Percentiles rank a stretch among this genome's conserved stretches.
phyloP scores from a whole-genome alignment of 2,888 invertebrate genomes.

The Elysia crispata region DNA sequence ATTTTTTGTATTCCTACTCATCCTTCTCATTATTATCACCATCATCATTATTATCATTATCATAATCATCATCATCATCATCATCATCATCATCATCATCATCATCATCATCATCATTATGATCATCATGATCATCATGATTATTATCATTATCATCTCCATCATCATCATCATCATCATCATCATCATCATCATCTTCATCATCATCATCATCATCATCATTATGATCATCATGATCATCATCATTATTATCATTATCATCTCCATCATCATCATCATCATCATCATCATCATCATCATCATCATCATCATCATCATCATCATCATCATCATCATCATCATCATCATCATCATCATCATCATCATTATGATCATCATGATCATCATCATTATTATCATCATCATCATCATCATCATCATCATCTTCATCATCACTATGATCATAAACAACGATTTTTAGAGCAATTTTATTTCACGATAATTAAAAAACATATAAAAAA shows the following conservation, averaged over 20 bases:
- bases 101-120: constrained; percentile 31
- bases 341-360: constrained; percentile 19
- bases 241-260: background rate
- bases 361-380: constrained; percentile 6
- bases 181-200: no score
- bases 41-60: background rate
- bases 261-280: constrained; percentile 12
- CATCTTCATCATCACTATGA: background rate
- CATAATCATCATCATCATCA: constrained; percentile 29
- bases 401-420: constrained; percentile 19
- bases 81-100: constrained; percentile 28
- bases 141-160: background rate
- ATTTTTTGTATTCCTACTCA: background rate
- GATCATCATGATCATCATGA: constrained; percentile 12
- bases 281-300: constrained; percentile 19
- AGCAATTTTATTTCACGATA: no score
- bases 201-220: constrained; percentile 9
- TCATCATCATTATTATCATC: constrained; percentile 13
- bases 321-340: constrained; percentile 19
- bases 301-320: constrained; percentile 19
- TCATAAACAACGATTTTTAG: no score
- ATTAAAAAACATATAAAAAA: no score
- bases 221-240: background rate
- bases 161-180: no score
- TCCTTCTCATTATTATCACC: background rate